phyloP scores from a whole-genome alignment of 1,140 invertebrate species.

The Caerostris darwini region DNA sequence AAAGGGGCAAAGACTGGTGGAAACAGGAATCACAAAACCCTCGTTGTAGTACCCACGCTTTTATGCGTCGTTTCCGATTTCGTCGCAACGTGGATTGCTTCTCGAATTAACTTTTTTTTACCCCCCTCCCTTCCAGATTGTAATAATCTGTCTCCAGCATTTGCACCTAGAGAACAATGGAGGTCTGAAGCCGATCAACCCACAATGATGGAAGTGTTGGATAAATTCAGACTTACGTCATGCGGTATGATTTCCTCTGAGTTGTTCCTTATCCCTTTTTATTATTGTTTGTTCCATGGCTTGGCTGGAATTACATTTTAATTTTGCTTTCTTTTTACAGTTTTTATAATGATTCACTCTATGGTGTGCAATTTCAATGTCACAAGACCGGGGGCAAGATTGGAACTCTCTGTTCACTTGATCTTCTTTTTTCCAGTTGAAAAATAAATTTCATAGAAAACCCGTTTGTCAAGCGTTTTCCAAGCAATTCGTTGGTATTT shows the following conservation, averaged over 20 bases:
- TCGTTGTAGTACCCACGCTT: slow-evolving; percentile 62
- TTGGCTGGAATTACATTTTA: not conserved
- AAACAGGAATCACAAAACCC: slow-evolving; percentile 46
- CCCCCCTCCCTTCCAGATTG: not conserved
- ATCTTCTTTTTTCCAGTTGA: too few relatives aligned
- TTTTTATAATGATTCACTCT: not conserved
- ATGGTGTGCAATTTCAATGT: not conserved
- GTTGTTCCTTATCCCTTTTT: not conserved
- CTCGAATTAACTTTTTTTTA: slow-evolving; percentile 14
- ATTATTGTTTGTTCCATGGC: too few relatives aligned
- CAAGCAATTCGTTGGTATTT: not conserved
- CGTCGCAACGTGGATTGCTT: not conserved
- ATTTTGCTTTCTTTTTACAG: not conserved
- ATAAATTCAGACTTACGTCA: slow-evolving; percentile 1
- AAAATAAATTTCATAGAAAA: not conserved
- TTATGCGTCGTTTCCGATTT: slow-evolving; percentile 51
- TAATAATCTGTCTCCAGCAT: not conserved
- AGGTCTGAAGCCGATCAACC: slow-evolving; percentile 19
- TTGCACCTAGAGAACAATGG: slow-evolving; percentile 31
- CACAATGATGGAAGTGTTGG: slow-evolving; percentile 42
- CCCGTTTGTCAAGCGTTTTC: not conserved
- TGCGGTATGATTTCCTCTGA: not conserved
- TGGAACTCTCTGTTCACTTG: too few relatives aligned
- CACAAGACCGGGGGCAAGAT: too few relatives aligned
- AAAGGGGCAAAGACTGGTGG: not conserved